Evolutionary conservation across 2,113 vertebrate genomes (phyloP).

Genomic region (Chloroceryle aenea): DNA sequence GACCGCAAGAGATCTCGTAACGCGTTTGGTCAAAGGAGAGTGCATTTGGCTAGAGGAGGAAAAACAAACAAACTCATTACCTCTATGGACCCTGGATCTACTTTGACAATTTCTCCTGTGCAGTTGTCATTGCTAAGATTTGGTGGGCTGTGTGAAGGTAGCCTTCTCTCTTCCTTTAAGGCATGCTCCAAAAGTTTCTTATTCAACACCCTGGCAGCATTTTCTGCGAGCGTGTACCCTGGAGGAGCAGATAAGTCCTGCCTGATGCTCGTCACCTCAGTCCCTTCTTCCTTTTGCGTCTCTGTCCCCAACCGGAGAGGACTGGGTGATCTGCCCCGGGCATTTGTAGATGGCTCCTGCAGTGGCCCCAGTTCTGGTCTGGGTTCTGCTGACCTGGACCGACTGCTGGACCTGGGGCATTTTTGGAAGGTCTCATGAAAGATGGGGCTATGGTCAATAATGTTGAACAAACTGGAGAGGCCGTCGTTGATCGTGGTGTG

Average conservation of each 20-base stretch:
- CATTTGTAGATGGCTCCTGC: conserved; percentile 80
- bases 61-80: conserved; percentile 80
- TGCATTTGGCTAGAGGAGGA: conserved; percentile 60
- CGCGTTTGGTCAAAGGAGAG: conserved; percentile 45
- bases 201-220: conserved; percentile 90
- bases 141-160: conserved; percentile 68
- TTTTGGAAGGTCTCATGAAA: conserved; percentile 86
- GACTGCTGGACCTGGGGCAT: conserved; percentile 85
- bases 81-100: conserved; percentile 90
- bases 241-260: conserved; percentile 94
- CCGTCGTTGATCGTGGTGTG: conserved; percentile 97
- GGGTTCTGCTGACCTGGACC: conserved; percentile 82
- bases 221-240: conserved; percentile 90
- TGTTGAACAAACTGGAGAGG: conserved; percentile 98
- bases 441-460: conserved; percentile 93
- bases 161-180: conserved; percentile 87
- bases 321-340: conserved; percentile 91
- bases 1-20: not conserved
- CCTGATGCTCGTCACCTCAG: conserved; percentile 84
- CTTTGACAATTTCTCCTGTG: conserved; percentile 75
- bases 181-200: conserved; percentile 93
- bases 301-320: conserved; percentile 87
- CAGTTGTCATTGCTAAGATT: conserved; percentile 76
- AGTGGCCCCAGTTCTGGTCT: conserved; percentile 68
- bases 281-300: conserved; percentile 83